A percentile compares a stretch with the other conserved stretches of the same genome.
phyloP scores from a whole-genome alignment of 2,113 vertebrate species.

The Mormoops blainvillei region DNA sequence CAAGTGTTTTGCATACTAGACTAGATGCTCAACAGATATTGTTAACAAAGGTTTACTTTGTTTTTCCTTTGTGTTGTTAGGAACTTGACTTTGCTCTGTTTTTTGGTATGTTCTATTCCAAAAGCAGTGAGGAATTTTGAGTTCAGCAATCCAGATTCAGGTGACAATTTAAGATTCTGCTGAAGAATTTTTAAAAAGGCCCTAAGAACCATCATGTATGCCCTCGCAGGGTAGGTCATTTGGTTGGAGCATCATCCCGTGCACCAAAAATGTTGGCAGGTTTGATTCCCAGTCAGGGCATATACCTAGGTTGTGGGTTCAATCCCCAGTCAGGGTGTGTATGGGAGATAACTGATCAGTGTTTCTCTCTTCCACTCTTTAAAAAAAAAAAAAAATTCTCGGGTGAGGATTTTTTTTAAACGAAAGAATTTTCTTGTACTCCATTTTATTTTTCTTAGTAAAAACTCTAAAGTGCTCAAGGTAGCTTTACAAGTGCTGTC shows the following conservation, averaged over 20 bases:
- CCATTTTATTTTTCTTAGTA: constrained; percentile 16
- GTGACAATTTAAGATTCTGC: not conserved
- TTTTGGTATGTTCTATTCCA: not conserved
- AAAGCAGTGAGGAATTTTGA: constrained; percentile 17
- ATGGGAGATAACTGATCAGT: too few relatives aligned
- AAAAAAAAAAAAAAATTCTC: too few relatives aligned
- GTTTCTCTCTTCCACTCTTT: too few relatives aligned
- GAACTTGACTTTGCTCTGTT: not conserved
- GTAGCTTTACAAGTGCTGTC: not conserved
- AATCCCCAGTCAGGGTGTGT: too few relatives aligned
- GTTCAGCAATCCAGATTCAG: not conserved
- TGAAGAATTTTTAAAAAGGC: not conserved
- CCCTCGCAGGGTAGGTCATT: too few relatives aligned
- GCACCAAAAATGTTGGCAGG: too few relatives aligned
- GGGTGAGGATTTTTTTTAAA: too few relatives aligned
- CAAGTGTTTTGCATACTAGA: not conserved
- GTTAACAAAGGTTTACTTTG: not conserved
- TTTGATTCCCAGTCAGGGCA: too few relatives aligned
- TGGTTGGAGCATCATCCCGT: too few relatives aligned
- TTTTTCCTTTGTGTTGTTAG: not conserved
- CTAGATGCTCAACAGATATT: not conserved
- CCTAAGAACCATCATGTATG: not conserved
- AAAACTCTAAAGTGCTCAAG: not conserved
- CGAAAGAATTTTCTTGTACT: not conserved
- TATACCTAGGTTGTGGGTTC: too few relatives aligned